Conservation (phyloP, 1,140 invertebrate species). For the Charaxes varanes region DNA sequence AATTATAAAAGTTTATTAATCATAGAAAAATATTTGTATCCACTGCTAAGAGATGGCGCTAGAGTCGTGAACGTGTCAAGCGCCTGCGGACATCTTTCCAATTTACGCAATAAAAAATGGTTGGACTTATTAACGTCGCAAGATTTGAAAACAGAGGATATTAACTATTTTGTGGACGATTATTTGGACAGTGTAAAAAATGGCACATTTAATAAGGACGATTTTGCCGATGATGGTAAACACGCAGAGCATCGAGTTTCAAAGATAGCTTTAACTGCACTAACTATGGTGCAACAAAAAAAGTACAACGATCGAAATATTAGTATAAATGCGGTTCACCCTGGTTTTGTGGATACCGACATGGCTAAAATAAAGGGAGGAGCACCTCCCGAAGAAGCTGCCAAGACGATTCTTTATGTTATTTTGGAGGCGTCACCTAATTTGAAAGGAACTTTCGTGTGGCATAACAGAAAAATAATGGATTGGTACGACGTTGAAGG, state of each 20-base stretch:
- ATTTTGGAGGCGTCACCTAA: slow-evolving; percentile 52
- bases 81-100: slow-evolving; percentile 76
- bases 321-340: slow-evolving; percentile 58
- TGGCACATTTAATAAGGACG: slow-evolving; percentile 63
- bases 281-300: slow-evolving; percentile 74
- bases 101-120: slow-evolving; percentile 74
- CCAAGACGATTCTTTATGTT: slow-evolving; percentile 42
- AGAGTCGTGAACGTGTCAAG: slow-evolving; percentile 86
- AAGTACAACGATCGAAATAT: slow-evolving; percentile 46
- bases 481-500: slow-evolving; percentile 54
- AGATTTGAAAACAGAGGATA: slow-evolving; percentile 73
- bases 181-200: slow-evolving; percentile 77
- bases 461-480: slow-evolving; percentile 44
- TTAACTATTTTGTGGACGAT: slow-evolving; percentile 77
- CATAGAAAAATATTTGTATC: slow-evolving; percentile 80
- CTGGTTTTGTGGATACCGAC: slow-evolving; percentile 50
- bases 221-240: slow-evolving; percentile 75
- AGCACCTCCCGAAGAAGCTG: slow-evolving; percentile 40
- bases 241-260: slow-evolving; percentile 80
- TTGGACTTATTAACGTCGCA: slow-evolving; percentile 31
- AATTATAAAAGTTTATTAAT: slow-evolving; percentile 81
- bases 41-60: slow-evolving; percentile 79
- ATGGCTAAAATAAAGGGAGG: slow-evolving; percentile 41
- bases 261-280: slow-evolving; percentile 80
- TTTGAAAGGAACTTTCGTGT: slow-evolving; percentile 52